Base-by-base conservation (phyloP, 1,140 invertebrate species). In the Drosophila arizonae region DNA sequence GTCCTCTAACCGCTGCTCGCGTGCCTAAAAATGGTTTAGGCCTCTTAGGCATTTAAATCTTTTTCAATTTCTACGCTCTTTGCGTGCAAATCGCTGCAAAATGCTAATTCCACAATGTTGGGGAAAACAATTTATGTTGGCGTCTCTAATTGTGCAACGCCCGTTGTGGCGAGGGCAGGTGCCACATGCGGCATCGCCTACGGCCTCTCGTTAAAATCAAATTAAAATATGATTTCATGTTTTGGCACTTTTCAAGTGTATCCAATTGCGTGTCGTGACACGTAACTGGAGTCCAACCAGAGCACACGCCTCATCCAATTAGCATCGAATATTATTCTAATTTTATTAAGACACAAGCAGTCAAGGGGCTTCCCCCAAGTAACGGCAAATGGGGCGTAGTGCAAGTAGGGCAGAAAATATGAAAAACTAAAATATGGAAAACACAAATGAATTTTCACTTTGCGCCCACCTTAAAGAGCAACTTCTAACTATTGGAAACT, bases 201-300 rank as follows among this genome's bases (percentile, higher is more conserved):
- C 21, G 36, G 26, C 56, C 58, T 11, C 81, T 76, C 63, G 78
- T 76, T 78, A 72, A 71, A 77, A 86, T 60, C 63, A 67, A 81
- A 85, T 86, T 82, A 85, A 77, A 77, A 79, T 86, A 86, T 86
- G 79, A 86, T 81, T 88, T 88, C 79, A 82, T 87, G 82, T 87
- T 86, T 86, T 82, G 82, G 82, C 82, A 87, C 82, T 81, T 86
- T 50, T 51, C 39, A 66, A 62, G 60, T 58, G 54, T 45, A 63
- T 41, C 48, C 33, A 50, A 67, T 72, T 72, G 69, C 69, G 52
- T 61, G 64, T 60, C 70, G 51, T 63, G 48, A 65, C 58, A 68
- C 75, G 56, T 73, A 52, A 61, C 30, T 62, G 33, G 13, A 43
- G 11, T 43, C 21, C 33, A 15, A 39, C 24, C 52, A 41, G 33